Conservation (phyloP, 2,113 vertebrate species). For the Octodon degus region DNA sequence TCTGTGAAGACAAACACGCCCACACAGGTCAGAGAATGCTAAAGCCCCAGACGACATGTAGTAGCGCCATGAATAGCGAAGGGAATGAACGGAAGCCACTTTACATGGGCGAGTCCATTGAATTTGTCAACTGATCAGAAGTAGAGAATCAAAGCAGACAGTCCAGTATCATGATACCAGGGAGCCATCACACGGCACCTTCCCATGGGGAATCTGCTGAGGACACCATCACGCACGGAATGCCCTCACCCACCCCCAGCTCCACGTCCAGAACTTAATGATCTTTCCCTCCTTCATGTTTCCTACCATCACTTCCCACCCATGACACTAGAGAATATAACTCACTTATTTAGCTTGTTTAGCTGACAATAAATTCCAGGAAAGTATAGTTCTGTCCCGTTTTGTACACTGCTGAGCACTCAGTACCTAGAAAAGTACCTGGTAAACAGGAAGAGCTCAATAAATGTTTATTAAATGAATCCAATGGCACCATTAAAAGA, state of each 20-base stretch:
- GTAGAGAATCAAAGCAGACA: not conserved
- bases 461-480: not conserved
- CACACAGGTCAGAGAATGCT: not conserved
- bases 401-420: not conserved
- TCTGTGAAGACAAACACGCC: not conserved
- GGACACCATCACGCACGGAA: not conserved
- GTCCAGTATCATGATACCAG: not conserved
- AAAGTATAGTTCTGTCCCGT: not conserved
- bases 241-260: not conserved
- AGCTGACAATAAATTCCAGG: not conserved
- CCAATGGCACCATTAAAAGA: conserved; percentile 26
- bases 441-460: not conserved
- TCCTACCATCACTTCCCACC: not conserved
- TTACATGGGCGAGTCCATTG: not conserved
- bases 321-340: not conserved
- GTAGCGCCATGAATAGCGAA: not conserved
- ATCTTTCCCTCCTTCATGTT: not conserved
- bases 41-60: not conserved
- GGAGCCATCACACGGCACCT: not conserved
- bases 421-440: not conserved
- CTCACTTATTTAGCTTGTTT: not conserved
- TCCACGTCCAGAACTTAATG: not conserved
- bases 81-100: not conserved
- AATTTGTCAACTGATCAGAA: not conserved
- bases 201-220: not conserved